Evolutionary conservation across 2,113 vertebrate species (phyloP), one percentile per base, ranked within the genome.

Genomic region (Otolemur garnettii): DNA sequence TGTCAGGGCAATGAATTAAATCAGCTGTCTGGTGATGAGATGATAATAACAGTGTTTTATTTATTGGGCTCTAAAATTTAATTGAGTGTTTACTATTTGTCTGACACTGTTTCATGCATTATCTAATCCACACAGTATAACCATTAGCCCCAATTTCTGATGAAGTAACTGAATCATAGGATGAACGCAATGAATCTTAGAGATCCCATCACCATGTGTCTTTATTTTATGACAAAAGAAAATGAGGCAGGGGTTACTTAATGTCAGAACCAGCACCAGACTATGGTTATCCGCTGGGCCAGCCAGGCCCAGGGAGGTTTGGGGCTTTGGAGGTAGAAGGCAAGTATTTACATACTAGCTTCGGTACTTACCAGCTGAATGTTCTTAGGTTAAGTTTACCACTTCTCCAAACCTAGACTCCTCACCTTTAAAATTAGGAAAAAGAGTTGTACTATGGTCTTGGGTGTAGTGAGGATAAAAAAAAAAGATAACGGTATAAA

Each of bases 41-140:
- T 64, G 42, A 68, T 85, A 68, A 84, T 64, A 96, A 85, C 50
- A 83, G 82, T 50, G 91, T 69, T 94, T 90, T 93, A 83, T 87
- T 87, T 66, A 90, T 15, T 62, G 21, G 21, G 55, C 68, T 78
- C 80, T 95, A 90, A 93, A 77, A 66, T 85, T 71, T 92, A 88
- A 92, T 30, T 81, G 94, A 85, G 50, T 64, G 62, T 81, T 83
- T 95, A 93, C 60, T 87, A 75, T 66, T 72, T 91, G 33, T 35
- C 57, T 90, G 62, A 93, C 59, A 87, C 15, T 80, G 38, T 64
- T 69, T 15, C 50, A 50, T 38, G 11, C 24, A 30, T 57, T 89
- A 62, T 38, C 71, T 90, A 83, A 62, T 72, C 53, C 68, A 78
- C 87, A 87, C 17, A 62, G 45, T 45, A 79, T n/a, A 87, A 87